phyloP scores from a whole-genome alignment of 2,888 invertebrate species.

The Tenodera sinensis region DNA sequence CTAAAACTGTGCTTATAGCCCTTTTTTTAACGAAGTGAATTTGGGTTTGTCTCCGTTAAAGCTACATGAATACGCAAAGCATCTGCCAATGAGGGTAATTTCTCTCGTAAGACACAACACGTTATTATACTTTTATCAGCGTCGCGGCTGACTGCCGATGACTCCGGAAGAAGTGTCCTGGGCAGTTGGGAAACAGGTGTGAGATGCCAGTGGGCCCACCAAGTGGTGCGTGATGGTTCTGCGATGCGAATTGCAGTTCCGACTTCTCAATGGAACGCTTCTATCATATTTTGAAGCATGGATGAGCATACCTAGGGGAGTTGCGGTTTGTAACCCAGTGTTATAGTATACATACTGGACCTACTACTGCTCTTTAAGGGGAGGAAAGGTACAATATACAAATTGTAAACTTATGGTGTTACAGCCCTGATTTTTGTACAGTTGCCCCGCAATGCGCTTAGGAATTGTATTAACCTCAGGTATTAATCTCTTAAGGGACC shows the following conservation, averaged over 20 bases:
- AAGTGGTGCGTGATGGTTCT: background rate
- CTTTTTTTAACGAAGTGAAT: too few relatives aligned
- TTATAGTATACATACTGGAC: too few relatives aligned
- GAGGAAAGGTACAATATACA: too few relatives aligned
- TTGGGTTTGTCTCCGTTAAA: too few relatives aligned
- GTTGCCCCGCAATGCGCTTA: too few relatives aligned
- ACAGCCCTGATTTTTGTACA: too few relatives aligned
- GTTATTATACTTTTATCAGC: background rate
- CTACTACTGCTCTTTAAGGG: too few relatives aligned
- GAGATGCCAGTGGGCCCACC: background rate
- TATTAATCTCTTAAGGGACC: too few relatives aligned
- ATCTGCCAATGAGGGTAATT: background rate
- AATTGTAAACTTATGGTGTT: too few relatives aligned
- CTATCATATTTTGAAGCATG: constrained; percentile 1
- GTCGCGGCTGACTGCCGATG: background rate
- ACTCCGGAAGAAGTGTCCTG: background rate
- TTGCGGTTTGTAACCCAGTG: background rate
- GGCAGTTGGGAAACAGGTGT: background rate
- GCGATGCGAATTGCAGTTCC: background rate
- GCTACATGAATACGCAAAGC: too few relatives aligned
- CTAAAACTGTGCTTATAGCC: too few relatives aligned
- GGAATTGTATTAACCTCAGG: too few relatives aligned
- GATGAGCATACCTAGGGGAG: background rate
- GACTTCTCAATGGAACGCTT: background rate
- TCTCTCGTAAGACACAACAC: background rate